Percentiles rank a stretch among this genome's conserved stretches.
These are phyloP conservation scores for Netelia virgata DNA, from an alignment of 2,888 invertebrate species.

Conservation along the genomic window DNA sequence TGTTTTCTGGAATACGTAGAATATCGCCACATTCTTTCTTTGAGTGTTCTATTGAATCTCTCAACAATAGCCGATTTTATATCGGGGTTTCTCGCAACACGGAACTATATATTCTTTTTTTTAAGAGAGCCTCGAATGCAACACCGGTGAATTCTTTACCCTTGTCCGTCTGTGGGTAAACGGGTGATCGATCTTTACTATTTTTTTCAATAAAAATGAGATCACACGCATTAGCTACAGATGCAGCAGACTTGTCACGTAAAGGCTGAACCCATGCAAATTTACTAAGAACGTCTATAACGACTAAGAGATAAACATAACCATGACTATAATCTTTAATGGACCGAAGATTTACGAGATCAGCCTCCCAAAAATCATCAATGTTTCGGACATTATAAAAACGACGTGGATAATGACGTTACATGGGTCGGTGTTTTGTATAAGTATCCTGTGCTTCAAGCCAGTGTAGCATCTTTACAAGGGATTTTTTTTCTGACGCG, in stretches of 20 bases:
- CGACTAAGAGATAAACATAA: slow-evolving; percentile 65
- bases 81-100: slow-evolving; percentile 71
- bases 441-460: slow-evolving; percentile 55
- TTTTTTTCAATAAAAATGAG: slow-evolving; percentile 64
- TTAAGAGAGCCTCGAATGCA: slow-evolving; percentile 58
- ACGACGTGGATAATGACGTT: slow-evolving; percentile 40
- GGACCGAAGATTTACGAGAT: slow-evolving; percentile 57
- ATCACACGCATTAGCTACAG: slow-evolving; percentile 66
- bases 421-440: slow-evolving; percentile 58
- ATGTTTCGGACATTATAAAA: slow-evolving; percentile 62
- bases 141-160: slow-evolving; percentile 73
- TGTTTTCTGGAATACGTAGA: slow-evolving; percentile 42
- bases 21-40: slow-evolving; percentile 48
- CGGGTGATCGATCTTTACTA: slow-evolving; percentile 36
- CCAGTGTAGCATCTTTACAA: no score
- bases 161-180: slow-evolving; percentile 70
- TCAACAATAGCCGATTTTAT: slow-evolving; percentile 78
- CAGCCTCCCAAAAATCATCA: slow-evolving; percentile 65
- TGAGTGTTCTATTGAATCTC: slow-evolving; percentile 58
- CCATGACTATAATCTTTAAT: slow-evolving; percentile 61
- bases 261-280: slow-evolving; percentile 71
- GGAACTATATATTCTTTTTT: slow-evolving; percentile 61
- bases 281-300: slow-evolving; percentile 72
- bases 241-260: slow-evolving; percentile 67
- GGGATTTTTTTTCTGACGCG: no score